Conservation (phyloP, 2,888 invertebrate species). For the Chironomus riparius region DNA sequence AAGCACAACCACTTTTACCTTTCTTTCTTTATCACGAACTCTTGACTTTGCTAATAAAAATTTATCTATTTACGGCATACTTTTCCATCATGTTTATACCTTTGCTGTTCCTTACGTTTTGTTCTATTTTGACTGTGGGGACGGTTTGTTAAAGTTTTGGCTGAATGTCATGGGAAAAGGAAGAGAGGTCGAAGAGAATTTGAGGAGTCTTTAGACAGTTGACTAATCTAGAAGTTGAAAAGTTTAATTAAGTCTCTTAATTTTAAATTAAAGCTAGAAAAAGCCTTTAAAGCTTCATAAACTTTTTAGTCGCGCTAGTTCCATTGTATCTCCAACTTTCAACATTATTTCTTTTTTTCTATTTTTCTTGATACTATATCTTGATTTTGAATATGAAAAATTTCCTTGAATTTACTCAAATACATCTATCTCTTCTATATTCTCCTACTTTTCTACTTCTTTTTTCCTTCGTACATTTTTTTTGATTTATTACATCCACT, state of each 20-base stretch:
- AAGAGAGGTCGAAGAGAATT: too few relatives aligned
- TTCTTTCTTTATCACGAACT: not conserved
- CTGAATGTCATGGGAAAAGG: too few relatives aligned
- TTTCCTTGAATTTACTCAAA: not conserved
- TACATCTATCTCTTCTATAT: not conserved
- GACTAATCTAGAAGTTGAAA: too few relatives aligned
- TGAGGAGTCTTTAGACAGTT: too few relatives aligned
- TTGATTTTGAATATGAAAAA: not conserved
- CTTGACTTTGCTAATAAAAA: not conserved
- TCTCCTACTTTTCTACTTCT: not conserved
- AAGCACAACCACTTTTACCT: not conserved
- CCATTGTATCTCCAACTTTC: too few relatives aligned
- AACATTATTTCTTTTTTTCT: too few relatives aligned
- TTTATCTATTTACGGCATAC: not conserved
- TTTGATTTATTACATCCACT: slow-evolving; percentile 24
- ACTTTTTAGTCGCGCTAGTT: too few relatives aligned
- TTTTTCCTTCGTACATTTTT: not conserved
- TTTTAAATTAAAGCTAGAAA: too few relatives aligned
- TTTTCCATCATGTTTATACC: not conserved
- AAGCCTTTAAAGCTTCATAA: too few relatives aligned
- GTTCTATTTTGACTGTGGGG: not conserved
- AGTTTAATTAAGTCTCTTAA: too few relatives aligned
- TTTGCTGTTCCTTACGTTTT: not conserved
- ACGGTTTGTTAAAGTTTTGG: too few relatives aligned
- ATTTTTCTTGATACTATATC: not conserved